Evolutionary conservation across 2,113 vertebrate species (phyloP).

Genomic region (Corvus moneduloides): DNA sequence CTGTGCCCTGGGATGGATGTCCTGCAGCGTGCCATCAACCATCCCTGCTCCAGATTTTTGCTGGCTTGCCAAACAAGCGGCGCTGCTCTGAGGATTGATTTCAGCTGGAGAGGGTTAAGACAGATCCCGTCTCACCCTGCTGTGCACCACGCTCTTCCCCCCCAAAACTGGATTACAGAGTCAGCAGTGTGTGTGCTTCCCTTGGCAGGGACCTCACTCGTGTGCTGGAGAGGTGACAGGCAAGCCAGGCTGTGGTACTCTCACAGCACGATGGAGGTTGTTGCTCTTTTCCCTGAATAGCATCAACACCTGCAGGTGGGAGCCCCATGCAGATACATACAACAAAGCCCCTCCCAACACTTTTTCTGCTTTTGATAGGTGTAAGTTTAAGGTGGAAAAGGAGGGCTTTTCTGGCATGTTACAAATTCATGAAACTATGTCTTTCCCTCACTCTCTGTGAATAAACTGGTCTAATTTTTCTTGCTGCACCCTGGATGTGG

Average conservation of each 20-base stretch:
- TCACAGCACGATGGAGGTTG: fast-evolving
- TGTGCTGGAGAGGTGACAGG: neutral
- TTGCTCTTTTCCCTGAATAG: neutral
- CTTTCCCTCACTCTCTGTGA: neutral
- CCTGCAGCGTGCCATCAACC: neutral
- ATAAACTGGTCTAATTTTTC: neutral
- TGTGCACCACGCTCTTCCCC: neutral
- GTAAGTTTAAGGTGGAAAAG: neutral
- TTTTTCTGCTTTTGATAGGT: neutral
- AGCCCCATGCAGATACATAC: neutral
- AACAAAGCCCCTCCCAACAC: neutral
- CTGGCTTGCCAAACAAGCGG: neutral
- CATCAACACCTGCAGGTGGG: neutral
- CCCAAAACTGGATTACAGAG: neutral
- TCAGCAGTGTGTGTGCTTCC: neutral
- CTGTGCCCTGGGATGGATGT: neutral
- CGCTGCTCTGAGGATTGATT: neutral
- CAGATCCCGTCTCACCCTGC: neutral
- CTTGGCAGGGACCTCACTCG: neutral
- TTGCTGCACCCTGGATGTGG: neutral
- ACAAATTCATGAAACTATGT: fast-evolving
- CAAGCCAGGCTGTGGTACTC: neutral
- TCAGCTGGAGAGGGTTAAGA: neutral
- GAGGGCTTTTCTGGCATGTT: neutral
- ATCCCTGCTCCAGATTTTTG: neutral